phyloP scores from a whole-genome alignment of 1,140 invertebrate species.

The Apis mellifera region Amel_HAv3.1 CM009936.2:3497001-3497500 shows the following conservation, averaged over 20 bases:
- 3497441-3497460: background rate
- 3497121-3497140: background rate
- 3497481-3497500: background rate
- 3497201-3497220: constrained; percentile 9
- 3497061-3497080: constrained; percentile 51
- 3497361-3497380: background rate
- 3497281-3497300: constrained; percentile 17
- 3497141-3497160: background rate
- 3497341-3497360: constrained; percentile 15
- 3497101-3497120: background rate
- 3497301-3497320: constrained; percentile 25
- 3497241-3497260: constrained; percentile 15
- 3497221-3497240: constrained; percentile 21
- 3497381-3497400: background rate
- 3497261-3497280: background rate
- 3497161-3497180: background rate
- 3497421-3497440: constrained; percentile 11
- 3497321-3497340: background rate
- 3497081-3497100: background rate
- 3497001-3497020: background rate
- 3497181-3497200: background rate
- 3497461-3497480: background rate
- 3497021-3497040: constrained; percentile 33
- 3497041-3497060: constrained; percentile 61
- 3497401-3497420: background rate